Evolutionary conservation across 2,888 invertebrate genomes (phyloP), one percentile per base, ranked within the genome.

Genomic region (Herminia tarsipennalis): DNA sequence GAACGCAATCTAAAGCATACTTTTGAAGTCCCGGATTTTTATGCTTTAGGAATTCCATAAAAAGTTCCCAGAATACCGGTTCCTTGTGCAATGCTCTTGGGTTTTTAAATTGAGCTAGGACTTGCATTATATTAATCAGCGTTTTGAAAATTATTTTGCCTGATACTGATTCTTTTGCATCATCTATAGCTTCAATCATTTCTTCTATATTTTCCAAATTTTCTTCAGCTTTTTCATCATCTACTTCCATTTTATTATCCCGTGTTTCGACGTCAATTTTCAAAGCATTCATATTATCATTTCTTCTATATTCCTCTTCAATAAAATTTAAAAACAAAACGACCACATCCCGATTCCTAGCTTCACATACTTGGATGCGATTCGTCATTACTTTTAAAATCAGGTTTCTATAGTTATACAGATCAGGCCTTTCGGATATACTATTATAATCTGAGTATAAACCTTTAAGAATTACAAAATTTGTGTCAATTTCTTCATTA

Each of bases 21-120:
- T 95, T 97, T 81, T 99, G 99, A 3, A 99, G 90, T 0, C 94
- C 94, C 0, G 94, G 83, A 81, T 96, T 96, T 68, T 95, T 95
- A 50, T 97, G 95, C 32, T 95, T 94, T 5, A 99, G 79, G 37
- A 99, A 93, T 74, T 98, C 95, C 75, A 95, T 92, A 70, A 95
- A 96, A n/a, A 96, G 92, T 47, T 93, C 93, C 72, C 93, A 93
- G 48, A 99, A 90, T 56, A 96, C 94, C 0, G 94, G 86, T 78
- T 97, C 96, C 55, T 94, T 94, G 70, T 95, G 95, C 51, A 98
- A 87, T 1, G 95, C 95, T 76, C 94, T 94, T 0, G 98, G 98
- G 73, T 96, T 97, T 51, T 93, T 94, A 63, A 98, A 94, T 66
- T 95, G 95, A 0, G 96, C 91, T 75, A 98, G 94, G 5, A 98